Conservation (phyloP, 2,888 invertebrate species). For the Oxystoma pomonae region DNA sequence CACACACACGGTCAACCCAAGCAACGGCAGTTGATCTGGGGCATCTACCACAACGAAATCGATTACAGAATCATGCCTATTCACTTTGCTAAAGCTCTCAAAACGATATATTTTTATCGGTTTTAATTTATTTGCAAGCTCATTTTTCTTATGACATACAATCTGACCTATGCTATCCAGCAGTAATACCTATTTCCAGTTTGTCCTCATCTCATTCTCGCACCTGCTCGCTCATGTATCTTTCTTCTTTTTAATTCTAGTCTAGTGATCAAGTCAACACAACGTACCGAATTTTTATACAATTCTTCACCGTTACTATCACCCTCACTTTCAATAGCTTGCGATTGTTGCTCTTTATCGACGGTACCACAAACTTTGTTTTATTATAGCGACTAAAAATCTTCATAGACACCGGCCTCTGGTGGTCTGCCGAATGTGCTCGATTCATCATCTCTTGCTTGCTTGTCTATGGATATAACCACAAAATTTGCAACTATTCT, state of each 20-base stretch:
- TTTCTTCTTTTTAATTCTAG: too few relatives aligned
- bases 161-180: background rate
- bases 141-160: constrained; percentile 25
- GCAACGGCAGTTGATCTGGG: constrained; percentile 8
- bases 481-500: background rate
- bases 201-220: background rate
- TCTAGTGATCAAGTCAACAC: too few relatives aligned
- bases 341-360: too few relatives aligned
- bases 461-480: background rate
- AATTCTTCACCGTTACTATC: too few relatives aligned
- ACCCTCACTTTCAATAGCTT: too few relatives aligned
- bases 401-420: too few relatives aligned
- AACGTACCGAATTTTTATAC: too few relatives aligned
- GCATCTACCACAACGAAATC: constrained; percentile 12
- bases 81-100: background rate
- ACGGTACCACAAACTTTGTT: too few relatives aligned
- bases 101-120: background rate
- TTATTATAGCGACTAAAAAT: too few relatives aligned
- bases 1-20: constrained; percentile 11
- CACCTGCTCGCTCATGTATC: background rate
- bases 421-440: too few relatives aligned
- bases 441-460: too few relatives aligned
- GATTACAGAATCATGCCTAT: background rate
- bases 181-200: background rate
- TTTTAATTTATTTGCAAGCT: background rate